These are phyloP conservation scores for Echiichthys vipera DNA, from an alignment of 2,797 vertebrate genomes.

Conservation along the genomic window DNA sequence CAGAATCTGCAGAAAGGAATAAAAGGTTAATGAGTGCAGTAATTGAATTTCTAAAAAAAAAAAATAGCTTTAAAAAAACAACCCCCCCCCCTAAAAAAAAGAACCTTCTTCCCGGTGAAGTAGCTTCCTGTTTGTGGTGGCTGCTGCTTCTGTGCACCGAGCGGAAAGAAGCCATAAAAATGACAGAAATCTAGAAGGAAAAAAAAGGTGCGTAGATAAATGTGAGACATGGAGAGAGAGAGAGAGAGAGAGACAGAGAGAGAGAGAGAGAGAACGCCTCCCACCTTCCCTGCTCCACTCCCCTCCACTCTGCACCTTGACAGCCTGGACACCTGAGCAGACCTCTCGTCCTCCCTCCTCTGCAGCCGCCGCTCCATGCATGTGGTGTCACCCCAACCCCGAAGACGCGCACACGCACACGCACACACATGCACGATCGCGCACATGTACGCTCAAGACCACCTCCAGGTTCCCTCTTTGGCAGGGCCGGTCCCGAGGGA, in stretches of 20 bases:
- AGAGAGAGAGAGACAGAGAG: no score
- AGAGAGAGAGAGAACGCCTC: not conserved
- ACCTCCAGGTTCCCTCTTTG: constrained; percentile 78
- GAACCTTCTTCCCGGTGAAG: not conserved
- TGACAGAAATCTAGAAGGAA: constrained; percentile 1
- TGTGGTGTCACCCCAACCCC: constrained; percentile 63
- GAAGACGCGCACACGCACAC: constrained; percentile 23
- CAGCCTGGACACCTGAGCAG: constrained; percentile 76
- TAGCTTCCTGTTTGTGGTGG: not conserved
- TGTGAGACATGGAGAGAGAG: not conserved
- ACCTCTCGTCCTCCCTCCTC: constrained; percentile 29
- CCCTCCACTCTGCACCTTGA: constrained; percentile 53
- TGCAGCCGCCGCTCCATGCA: constrained; percentile 47
- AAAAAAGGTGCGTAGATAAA: constrained; percentile 15
- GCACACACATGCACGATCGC: constrained; percentile 33
- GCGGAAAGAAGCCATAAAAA: constrained; percentile 23
- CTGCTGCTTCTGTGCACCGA: not conserved
- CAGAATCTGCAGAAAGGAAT: not conserved
- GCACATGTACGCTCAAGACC: constrained; percentile 61
- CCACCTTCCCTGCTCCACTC: constrained; percentile 13
- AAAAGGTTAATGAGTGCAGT: not conserved
- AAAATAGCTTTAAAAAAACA: no score
- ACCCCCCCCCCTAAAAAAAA: no score
- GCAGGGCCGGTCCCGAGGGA: constrained; percentile 80
- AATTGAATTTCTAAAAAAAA: not conserved